These are phyloP conservation scores for Salminus brasiliensis DNA, from an alignment of 2,113 vertebrate genomes.

Conservation along the genomic window DNA sequence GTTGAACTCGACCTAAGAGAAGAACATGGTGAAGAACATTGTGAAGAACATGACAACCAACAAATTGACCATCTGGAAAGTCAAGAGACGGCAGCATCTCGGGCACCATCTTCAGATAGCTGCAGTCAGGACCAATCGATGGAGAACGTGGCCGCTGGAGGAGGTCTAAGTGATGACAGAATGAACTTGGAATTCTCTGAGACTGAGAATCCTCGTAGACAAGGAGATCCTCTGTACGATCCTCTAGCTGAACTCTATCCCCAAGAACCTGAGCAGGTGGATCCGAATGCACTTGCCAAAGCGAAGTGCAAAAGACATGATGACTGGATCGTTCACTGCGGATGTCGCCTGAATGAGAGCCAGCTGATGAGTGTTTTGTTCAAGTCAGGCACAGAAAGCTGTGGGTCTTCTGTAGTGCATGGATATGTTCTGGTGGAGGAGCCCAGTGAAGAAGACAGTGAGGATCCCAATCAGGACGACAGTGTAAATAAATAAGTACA, in stretches of 20 bases:
- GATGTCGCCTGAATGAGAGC: constrained; percentile 41
- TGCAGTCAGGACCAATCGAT: background rate
- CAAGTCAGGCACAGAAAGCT: background rate
- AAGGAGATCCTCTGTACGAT: constrained; percentile 44
- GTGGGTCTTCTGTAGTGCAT: constrained; percentile 7
- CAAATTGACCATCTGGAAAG: background rate
- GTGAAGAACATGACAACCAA: background rate
- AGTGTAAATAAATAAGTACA: constrained; percentile 45
- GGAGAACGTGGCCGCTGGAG: background rate
- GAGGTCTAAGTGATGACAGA: background rate
- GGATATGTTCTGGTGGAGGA: constrained; percentile 81
- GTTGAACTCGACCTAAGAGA: constrained; percentile 46
- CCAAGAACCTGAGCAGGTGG: constrained; percentile 20
- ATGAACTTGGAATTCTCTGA: constrained; percentile 6
- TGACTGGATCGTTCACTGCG: constrained; percentile 34
- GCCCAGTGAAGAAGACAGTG: constrained; percentile 49
- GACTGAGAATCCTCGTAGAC: constrained; percentile 43
- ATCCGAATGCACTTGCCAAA: background rate
- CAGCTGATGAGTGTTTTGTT: background rate
- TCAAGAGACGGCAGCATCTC: background rate
- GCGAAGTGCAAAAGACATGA: constrained; percentile 42
- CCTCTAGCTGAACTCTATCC: constrained; percentile 6
- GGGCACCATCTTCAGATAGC: too few species aligned
- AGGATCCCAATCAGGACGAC: constrained; percentile 11
- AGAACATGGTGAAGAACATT: background rate